Conservation (phyloP, 2,888 invertebrate species). For the Caradrina kadenii region DNA sequence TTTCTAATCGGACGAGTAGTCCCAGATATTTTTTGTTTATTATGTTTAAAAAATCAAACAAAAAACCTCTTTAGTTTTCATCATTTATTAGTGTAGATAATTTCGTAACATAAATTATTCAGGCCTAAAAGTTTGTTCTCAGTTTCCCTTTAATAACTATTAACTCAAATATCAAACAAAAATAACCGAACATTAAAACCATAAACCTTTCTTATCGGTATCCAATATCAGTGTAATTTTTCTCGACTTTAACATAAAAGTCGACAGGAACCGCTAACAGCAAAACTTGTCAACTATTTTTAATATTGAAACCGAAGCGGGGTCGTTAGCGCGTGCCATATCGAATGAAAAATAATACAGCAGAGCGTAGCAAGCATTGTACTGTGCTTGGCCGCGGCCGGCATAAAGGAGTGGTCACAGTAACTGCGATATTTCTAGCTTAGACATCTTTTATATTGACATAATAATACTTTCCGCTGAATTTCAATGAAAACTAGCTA, state of each 20-base stretch:
- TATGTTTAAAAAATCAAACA: too few relatives aligned
- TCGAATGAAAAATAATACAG: constrained; percentile 79
- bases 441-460: too few relatives aligned
- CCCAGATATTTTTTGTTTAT: too few relatives aligned
- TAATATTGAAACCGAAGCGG: constrained; percentile 69
- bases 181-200: constrained; percentile 5
- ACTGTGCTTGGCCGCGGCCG: constrained; percentile 44
- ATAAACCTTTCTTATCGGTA: constrained; percentile 19
- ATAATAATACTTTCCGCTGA: too few relatives aligned
- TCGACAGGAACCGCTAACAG: constrained; percentile 52
- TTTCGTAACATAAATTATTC: not conserved
- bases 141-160: not conserved
- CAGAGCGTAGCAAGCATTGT: constrained; percentile 64
- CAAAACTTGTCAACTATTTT: constrained; percentile 72
- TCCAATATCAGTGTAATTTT: constrained; percentile 36
- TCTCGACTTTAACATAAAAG: constrained; percentile 43
- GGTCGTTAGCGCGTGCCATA: constrained; percentile 73
- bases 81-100: too few relatives aligned
- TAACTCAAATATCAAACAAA: not conserved
- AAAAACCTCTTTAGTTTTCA: too few relatives aligned
- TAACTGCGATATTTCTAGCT: constrained; percentile 14
- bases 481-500: too few relatives aligned
- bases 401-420: constrained; percentile 32
- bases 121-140: not conserved
- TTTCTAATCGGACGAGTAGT: too few relatives aligned